These are phyloP conservation scores for Lepisosteus oculatus DNA, from an alignment of 2,113 vertebrate species.

Conservation along the genomic window DNA sequence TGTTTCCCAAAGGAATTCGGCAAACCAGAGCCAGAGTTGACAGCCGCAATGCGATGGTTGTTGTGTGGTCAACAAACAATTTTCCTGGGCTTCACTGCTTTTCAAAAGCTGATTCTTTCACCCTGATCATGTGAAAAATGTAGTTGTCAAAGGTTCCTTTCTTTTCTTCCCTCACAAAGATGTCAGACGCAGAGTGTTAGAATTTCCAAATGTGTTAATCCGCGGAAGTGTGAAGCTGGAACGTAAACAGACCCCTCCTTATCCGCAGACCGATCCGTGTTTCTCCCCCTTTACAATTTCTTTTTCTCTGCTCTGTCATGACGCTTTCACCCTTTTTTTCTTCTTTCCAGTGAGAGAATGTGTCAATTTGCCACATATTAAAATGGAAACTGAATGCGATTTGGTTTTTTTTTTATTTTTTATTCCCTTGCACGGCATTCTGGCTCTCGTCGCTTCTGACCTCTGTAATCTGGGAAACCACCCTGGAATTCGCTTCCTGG, in stretches of 20 bases:
- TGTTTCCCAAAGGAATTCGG: conserved; percentile 72
- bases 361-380: conserved; percentile 9
- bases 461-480: neutral
- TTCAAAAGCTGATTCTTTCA: conserved; percentile 67
- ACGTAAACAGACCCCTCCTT: conserved; percentile 17
- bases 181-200: conserved; percentile 67
- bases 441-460: neutral
- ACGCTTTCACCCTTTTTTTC: conserved; percentile 4
- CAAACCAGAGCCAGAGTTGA: conserved; percentile 54
- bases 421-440: neutral
- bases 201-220: conserved; percentile 71
- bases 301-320: conserved; percentile 10
- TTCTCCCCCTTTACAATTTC: conserved; percentile 21
- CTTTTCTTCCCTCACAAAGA: conserved; percentile 69
- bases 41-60: conserved; percentile 64
- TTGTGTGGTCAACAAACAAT: conserved; percentile 79
- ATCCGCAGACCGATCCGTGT: neutral
- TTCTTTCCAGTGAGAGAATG: neutral
- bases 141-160: conserved; percentile 63
- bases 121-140: conserved; percentile 71
- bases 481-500: no score
- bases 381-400: neutral
- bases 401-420: neutral
- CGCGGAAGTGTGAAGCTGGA: conserved; percentile 26
- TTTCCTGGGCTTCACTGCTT: conserved; percentile 75